Base-by-base conservation (phyloP, 1,140 invertebrate genomes). In the Kradibia gibbosae region DNA sequence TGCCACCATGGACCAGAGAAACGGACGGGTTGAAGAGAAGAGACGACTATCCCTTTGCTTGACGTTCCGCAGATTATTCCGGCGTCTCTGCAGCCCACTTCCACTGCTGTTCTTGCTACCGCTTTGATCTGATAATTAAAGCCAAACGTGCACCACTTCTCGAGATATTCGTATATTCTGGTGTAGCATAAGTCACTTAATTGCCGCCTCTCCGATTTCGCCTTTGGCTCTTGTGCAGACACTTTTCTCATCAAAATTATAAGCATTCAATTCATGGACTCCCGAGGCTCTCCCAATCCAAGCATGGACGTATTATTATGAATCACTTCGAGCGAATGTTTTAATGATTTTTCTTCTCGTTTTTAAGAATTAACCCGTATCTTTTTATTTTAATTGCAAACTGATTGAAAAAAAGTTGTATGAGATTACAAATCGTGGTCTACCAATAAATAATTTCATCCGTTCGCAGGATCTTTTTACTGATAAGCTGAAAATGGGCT, bases 71-170 rank as follows among this genome's bases (percentile, higher is more conserved):
- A 62, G 83, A 81, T 83, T 83, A 82, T 83, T 81, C 70, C 62
- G 74, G 71, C 28, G 48, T 8, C 39, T 15, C 45, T 39, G 45
- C 77, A 50, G 22, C 62, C 70, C 81, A n/a, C 45, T 67, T 8
- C 55, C 5, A 10, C 7, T 31, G 39, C 62, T 55, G 45, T 48
- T 15, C 1, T 31, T 73, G 28, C 39, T 28, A 5, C 57, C 13
- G 28, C 77, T 86, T 86, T 85, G 85, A 86, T 86, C 83, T 70
- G 57, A 79, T 82, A 84, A 86, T 86, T 85, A 85, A 85, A 82
- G 71, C 76, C 70, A 55, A 80, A 79, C 28, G 36, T 31, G 31
- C 15, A 17, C n/a, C 45, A 25, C 42, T 22, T 74, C 72, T 36
- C 50, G 53, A 57, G 73, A 75, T 53, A 53, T 57, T 60, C 53